Conservation (phyloP, 2,797 vertebrate genomes). For the Sebastolobus alascanus region DNA sequence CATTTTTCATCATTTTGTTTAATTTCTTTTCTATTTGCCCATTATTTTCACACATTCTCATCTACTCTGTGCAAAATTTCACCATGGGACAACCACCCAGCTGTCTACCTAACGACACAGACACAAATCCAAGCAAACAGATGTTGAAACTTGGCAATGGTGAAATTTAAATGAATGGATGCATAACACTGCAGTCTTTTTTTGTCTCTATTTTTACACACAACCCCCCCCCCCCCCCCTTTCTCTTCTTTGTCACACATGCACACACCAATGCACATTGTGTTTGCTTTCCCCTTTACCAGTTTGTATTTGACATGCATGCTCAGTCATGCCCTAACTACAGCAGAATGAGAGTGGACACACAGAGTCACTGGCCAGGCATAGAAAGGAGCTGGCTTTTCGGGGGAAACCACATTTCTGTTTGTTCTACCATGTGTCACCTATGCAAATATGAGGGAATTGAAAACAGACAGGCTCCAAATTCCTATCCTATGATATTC, state of each 20-base stretch:
- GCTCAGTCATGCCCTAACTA: conserved; percentile 35
- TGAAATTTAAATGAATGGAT: conserved; percentile 16
- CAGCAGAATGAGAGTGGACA: conserved; percentile 38
- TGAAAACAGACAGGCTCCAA: conserved; percentile 4
- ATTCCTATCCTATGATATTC: conserved; percentile 26
- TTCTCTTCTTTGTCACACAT: neutral
- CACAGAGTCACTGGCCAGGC: conserved; percentile 13
- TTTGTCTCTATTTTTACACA: neutral
- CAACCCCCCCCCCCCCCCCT: neutral
- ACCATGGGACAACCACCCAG: conserved; percentile 2
- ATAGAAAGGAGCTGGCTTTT: conserved; percentile 49
- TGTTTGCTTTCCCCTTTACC: conserved; percentile 52
- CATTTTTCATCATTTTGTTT: neutral
- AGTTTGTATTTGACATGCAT: conserved; percentile 46
- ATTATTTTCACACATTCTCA: neutral
- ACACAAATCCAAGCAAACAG: conserved; percentile 16
- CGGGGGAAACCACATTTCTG: conserved; percentile 2
- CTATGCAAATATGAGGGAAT: conserved; percentile 22
- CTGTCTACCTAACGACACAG: conserved; percentile 9
- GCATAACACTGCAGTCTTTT: neutral
- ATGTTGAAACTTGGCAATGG: conserved; percentile 3
- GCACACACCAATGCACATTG: conserved; percentile 17
- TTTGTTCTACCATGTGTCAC: conserved; percentile 17
- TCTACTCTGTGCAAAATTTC: conserved; percentile 5
- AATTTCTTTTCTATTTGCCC: neutral